Evolutionary conservation across 1,140 invertebrate genomes (phyloP), one percentile per base, ranked within the genome.

Genomic region (Leptoteleia sp.): DNA sequence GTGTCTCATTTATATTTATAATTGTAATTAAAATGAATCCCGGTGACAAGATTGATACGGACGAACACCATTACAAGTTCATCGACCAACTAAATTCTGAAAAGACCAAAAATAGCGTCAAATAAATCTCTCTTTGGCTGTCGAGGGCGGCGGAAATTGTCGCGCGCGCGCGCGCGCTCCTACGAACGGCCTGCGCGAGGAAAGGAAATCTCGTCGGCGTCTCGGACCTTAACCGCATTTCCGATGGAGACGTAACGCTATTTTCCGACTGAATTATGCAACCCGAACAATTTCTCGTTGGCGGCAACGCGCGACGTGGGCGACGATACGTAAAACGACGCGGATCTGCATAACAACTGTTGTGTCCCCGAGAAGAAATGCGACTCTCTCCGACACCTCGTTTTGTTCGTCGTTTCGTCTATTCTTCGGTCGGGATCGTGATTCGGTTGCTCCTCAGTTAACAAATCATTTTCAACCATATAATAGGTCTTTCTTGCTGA

Each of bases 81-180:
- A 52, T 65, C 61, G 61, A 65, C 61, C 61, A 65, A 42, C 9
- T 3, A 33, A 38, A 27, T 7, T 22, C 22, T 1, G n/a, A n/a
- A n/a, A 16, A 50, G 15, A 37, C 61, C 62, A 29, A 55, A 67
- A 67, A 67, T 67, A 67, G 40, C 27, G 16, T 6, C 50, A 55
- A 65, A 67, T 67, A 67, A 67, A 67, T 67, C 35, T 67, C 16
- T 45, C 48, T 67, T 67, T 67, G 62, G 45, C 47, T 65, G 1
- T 0, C n/a, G 25, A 33, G 27, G 37, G n/a, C 19, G 17, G 12
- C 47, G 48, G 37, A 52, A 65, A 52, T 65, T 52, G 3, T 25
- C 2, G 37, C 1, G 4, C 37, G 37, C 37, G 13, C 8, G 2
- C 27, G 5, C 27, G 25, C 45, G 25, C n/a, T n/a, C n/a, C n/a